Evolutionary conservation across 2,888 invertebrate species (phyloP), one percentile per base, ranked within the genome.

Genomic region (Drosophila merina): DNA sequence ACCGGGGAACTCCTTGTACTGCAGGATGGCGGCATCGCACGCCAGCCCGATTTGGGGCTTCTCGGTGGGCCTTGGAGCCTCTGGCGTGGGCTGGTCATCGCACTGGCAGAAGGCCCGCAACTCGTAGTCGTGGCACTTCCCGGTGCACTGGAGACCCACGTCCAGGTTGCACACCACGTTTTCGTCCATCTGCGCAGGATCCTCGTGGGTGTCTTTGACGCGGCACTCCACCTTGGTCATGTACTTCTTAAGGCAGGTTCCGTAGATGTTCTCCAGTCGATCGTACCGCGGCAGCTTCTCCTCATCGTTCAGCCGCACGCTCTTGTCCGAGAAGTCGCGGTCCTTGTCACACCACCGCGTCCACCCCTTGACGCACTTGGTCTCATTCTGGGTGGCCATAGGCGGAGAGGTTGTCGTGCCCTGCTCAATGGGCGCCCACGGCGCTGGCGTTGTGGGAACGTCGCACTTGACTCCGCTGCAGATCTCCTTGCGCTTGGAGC

Each of bases 121-220:
- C 92, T 97, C 97, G 88, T 97, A 97, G 92, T 97, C 97, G 1
- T 94, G 93, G 79, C 97, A 97, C 9, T 89, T 86, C 57, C 94
- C 94, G 45, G 91, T 92, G 88, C 97, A 97, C 4, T 94, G 91
- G 0, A 97, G 92, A 0, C 97, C 97, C 10, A 93, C 92, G 76
- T 95, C 94, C 62, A 96, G 89, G 76, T 94, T 95, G 89, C 97
- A 97, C 77, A 95, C 95, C 0, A 95, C 96, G 86, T 96, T 94
- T 57, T 96, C 93, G 0, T 95, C 95, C 8, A 95, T 95, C 57
- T 94, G 93, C 78, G 95, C 95, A 0, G 95, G 93, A 0, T 93
- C 91, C 58, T 93, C 92, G 83, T 95, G 95, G 0, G 93, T 93
- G 0, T 77, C 72, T 0, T 95, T 94, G 0, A 96, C 95, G 36